Evolutionary conservation across 2,888 invertebrate genomes (phyloP), one percentile per base, ranked within the genome.

Genomic region (Pterobdella sp.): DNA sequence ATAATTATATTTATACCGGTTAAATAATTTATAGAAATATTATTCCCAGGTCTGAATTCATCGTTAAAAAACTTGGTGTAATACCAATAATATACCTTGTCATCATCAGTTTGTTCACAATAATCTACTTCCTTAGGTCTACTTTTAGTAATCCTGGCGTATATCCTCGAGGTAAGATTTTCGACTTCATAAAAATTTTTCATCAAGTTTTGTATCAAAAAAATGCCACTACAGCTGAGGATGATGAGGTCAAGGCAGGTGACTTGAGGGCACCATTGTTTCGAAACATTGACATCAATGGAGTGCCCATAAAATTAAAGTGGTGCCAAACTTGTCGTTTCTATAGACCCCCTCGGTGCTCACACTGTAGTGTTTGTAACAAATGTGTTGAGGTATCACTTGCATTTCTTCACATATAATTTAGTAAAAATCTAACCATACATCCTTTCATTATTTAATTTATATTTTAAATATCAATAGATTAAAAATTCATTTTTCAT

Each of bases 291-390:
- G 96, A 97, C 85, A 95, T 98, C 79, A 94, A 95, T 86, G 96
- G 97, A 76, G 94, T 97, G 79, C 94, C 94, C 22, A 95, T 98
- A 76, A 90, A 97, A 77, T 97, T 99, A 96, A 99, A 98, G 86
- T 98, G 97, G 97, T 97, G 98, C 86, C 93, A 94, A 79, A 98
- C 98, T 1, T 98, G 98, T 87, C 94, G 96, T 87, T 98, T 98
- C 87, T 98, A 99, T 86, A 88, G 98, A 81, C 98, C 98, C 83
- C 98, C 98, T 77, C 88, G 98, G 81, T 96, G 97, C 86, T 95
- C 95, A 75, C 98, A 98, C 86, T 98, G 98, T 86, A 95, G 95
- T 79, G 95, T 97, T 75, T 98, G 98, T 88, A 94, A 98, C 87
- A 93, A 93, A 83, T 97, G 97, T 85, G 94, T 84, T 77, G 83